phyloP scores from a whole-genome alignment of 1,140 invertebrate genomes.

The Eumeta japonica region DNA sequence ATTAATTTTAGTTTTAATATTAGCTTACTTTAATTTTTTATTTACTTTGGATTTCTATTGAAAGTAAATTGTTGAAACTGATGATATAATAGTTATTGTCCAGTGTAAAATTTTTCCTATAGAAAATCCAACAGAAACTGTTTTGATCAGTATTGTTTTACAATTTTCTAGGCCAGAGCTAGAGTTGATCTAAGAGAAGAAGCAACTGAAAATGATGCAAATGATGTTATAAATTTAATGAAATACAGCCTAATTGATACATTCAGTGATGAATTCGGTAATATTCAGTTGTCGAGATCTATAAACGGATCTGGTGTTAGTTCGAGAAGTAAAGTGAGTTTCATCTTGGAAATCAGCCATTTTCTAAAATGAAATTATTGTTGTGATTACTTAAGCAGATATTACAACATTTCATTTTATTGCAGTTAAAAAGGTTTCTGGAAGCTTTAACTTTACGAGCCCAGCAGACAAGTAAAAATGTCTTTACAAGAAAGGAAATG shows the following conservation, averaged over 20 bases:
- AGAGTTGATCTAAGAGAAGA: slow-evolving; percentile 79
- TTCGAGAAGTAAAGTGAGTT: slow-evolving; percentile 63
- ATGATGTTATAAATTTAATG: slow-evolving; percentile 84
- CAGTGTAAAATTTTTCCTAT: too few relatives aligned
- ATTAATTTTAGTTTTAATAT: too few relatives aligned
- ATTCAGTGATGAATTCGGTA: slow-evolving; percentile 68
- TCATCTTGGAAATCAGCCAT: too few relatives aligned
- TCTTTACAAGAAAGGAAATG: slow-evolving; percentile 73
- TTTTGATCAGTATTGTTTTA: slow-evolving; percentile 2
- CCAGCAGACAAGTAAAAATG: slow-evolving; percentile 62
- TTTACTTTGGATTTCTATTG: too few relatives aligned
- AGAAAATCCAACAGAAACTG: too few relatives aligned
- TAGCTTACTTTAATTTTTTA: too few relatives aligned
- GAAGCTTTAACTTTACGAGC: slow-evolving; percentile 66
- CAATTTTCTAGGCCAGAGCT: slow-evolving; percentile 69
- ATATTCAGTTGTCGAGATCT: slow-evolving; percentile 68
- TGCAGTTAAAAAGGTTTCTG: slow-evolving; percentile 75
- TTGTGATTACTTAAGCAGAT: not conserved
- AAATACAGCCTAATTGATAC: slow-evolving; percentile 78
- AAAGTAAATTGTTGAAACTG: too few relatives aligned
- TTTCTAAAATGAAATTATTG: not conserved
- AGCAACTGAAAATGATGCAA: slow-evolving; percentile 77
- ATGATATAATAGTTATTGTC: too few relatives aligned
- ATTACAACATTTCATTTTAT: slow-evolving; percentile 15
- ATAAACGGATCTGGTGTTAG: slow-evolving; percentile 74